Conservation (phyloP, 2,113 vertebrate genomes). For the Hypomesus transpacificus region DNA sequence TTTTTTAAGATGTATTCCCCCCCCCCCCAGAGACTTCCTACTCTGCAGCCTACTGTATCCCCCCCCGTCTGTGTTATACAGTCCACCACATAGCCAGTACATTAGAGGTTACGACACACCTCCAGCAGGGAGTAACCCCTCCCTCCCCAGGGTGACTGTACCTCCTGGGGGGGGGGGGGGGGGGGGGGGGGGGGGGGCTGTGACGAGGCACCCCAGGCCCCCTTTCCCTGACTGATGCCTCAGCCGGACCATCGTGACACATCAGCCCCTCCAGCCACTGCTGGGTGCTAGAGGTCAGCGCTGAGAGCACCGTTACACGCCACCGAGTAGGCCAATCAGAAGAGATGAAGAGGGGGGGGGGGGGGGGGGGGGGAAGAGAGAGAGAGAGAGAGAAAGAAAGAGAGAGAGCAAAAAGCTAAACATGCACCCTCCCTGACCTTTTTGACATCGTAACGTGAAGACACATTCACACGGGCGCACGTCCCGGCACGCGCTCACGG, state of each 20-base stretch:
- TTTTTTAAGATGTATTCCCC: too few species aligned
- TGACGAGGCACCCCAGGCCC: neutral
- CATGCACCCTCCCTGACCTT: neutral
- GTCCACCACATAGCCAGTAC: neutral
- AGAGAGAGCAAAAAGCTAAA: neutral
- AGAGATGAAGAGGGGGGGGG: neutral
- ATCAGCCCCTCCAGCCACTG: neutral
- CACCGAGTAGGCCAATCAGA: neutral
- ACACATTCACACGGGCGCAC: neutral
- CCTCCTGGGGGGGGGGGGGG: too few species aligned
- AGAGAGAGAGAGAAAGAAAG: neutral
- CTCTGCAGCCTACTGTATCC: neutral
- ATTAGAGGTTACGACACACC: conserved; percentile 1
- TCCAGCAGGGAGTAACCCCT: neutral
- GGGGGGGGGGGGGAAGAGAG: conserved; percentile 1
- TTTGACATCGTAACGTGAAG: neutral
- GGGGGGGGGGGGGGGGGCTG: too few species aligned
- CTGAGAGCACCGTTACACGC: neutral
- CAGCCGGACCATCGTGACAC: neutral
- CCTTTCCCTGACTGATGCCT: neutral
- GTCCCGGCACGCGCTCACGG: neutral
- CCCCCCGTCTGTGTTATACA: neutral
- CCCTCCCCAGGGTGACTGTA: too few species aligned
- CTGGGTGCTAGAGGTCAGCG: neutral
- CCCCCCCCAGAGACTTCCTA: neutral